A percentile compares a stretch with the other conserved stretches of the same genome.
These are phyloP conservation scores for Chalcosyrphus nemorum DNA, from an alignment of 2,888 invertebrate genomes.

Conservation along the genomic window DNA sequence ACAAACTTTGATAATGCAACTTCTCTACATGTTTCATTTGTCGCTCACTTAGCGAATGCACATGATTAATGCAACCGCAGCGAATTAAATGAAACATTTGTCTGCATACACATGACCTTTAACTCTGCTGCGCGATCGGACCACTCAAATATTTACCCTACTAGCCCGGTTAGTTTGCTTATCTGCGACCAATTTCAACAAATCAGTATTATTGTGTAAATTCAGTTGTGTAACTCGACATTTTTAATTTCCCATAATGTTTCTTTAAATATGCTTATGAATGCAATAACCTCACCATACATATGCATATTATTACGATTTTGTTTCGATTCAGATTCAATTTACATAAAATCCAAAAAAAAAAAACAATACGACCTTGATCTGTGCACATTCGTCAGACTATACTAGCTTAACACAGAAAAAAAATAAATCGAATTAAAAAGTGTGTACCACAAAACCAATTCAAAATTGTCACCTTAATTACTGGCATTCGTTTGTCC, in stretches of 20 bases:
- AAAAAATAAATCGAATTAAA: conserved; percentile 34
- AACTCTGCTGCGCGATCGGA: neutral
- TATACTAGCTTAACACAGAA: neutral
- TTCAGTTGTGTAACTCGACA: neutral
- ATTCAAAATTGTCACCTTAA: conserved; percentile 38
- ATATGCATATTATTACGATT: conserved; percentile 21
- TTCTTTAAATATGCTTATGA: neutral
- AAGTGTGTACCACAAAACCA: conserved; percentile 30
- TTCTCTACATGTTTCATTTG: neutral
- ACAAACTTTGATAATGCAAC: neutral
- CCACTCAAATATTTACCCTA: neutral
- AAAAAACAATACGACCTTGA: conserved; percentile 42
- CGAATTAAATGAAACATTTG: neutral
- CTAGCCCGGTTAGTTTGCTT: neutral
- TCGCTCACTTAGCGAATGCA: neutral
- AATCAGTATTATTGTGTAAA: neutral
- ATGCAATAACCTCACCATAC: conserved; percentile 4
- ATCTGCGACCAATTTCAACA: neutral
- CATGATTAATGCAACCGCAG: neutral
- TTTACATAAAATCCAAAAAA: conserved; percentile 44
- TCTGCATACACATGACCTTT: neutral
- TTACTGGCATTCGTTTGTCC: conserved; percentile 28
- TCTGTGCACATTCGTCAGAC: conserved; percentile 17
- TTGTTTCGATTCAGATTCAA: conserved; percentile 19
- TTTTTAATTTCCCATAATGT: neutral